These are phyloP conservation scores for Blennius ocellaris DNA, from an alignment of 2,113 vertebrate genomes.

Conservation along the genomic window DNA sequence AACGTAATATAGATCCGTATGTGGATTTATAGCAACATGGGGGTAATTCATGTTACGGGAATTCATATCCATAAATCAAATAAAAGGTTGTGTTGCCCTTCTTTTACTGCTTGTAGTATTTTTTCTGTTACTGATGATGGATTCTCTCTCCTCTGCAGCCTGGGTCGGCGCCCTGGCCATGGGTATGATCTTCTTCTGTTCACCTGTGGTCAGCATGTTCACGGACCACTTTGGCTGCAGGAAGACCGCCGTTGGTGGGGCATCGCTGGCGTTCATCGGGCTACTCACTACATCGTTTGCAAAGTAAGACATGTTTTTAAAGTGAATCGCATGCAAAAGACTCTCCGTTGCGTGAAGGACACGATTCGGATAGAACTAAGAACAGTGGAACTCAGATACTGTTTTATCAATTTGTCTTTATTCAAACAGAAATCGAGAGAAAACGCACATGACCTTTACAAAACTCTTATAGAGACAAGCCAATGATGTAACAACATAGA, in stretches of 20 bases:
- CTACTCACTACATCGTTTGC: constrained; percentile 95
- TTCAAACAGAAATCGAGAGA: neutral
- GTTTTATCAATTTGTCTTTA: neutral
- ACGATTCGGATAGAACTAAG: neutral
- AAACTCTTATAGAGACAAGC: no score
- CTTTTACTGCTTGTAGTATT: no score
- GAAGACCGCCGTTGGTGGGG: constrained; percentile 92
- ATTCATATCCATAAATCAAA: neutral
- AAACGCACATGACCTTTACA: no score
- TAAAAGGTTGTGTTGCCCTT: neutral
- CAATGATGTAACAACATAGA: no score
- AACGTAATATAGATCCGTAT: neutral
- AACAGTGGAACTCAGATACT: no score
- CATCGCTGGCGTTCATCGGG: constrained; percentile 91
- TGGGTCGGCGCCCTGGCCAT: constrained; percentile 97
- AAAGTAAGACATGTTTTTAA: constrained; percentile 86
- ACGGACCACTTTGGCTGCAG: constrained; percentile 96
- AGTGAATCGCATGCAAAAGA: neutral
- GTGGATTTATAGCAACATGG: constrained; percentile 6
- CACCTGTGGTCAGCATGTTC: constrained; percentile 98
- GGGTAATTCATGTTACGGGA: neutral
- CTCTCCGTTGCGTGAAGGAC: neutral
- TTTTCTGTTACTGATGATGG: neutral
- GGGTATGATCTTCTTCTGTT: constrained; percentile 99
- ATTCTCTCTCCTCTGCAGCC: constrained; percentile 77